A percentile compares a stretch with the other conserved stretches of the same genome.
These are phyloP conservation scores for Apis laboriosa DNA, from an alignment of 1,140 invertebrate genomes.

Conservation along the genomic window DNA sequence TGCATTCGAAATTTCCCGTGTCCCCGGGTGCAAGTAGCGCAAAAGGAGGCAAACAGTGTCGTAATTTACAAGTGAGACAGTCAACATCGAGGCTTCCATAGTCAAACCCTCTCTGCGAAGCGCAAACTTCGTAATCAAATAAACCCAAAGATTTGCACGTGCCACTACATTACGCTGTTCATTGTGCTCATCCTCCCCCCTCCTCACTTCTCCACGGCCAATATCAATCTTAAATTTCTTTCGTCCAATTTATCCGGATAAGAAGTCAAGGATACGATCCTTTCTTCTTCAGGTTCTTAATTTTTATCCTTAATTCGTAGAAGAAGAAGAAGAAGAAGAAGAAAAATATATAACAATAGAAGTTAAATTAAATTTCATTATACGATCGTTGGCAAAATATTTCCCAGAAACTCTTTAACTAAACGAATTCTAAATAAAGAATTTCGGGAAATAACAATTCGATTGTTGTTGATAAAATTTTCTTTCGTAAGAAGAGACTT, in stretches of 20 bases:
- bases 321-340: too few relatives aligned
- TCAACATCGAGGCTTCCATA: conserved; percentile 31
- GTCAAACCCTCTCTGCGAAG: conserved; percentile 15
- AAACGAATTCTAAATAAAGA: too few relatives aligned
- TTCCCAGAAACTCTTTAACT: too few relatives aligned
- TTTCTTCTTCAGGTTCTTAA: background rate
- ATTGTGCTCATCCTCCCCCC: background rate
- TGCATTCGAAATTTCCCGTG: background rate
- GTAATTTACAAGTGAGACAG: conserved; percentile 46
- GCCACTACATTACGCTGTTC: conserved; percentile 15
- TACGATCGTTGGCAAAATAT: too few relatives aligned
- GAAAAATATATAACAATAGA: too few relatives aligned
- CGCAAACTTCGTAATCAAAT: conserved; percentile 40
- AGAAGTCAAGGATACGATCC: too few relatives aligned
- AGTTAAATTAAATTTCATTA: background rate
- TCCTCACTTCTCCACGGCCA: too few relatives aligned
- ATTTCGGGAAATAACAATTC: too few relatives aligned
- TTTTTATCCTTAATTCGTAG: background rate
- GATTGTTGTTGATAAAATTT: too few relatives aligned
- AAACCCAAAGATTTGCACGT: conserved; percentile 36
- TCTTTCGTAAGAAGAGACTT: too few relatives aligned
- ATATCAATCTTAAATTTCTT: background rate
- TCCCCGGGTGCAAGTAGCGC: background rate
- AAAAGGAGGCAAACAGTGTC: conserved; percentile 35
- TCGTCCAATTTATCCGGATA: background rate